Evolutionary conservation across 2,113 vertebrate genomes (phyloP), one percentile per base, ranked within the genome.

Genomic region (Paralichthys olivaceus): DNA sequence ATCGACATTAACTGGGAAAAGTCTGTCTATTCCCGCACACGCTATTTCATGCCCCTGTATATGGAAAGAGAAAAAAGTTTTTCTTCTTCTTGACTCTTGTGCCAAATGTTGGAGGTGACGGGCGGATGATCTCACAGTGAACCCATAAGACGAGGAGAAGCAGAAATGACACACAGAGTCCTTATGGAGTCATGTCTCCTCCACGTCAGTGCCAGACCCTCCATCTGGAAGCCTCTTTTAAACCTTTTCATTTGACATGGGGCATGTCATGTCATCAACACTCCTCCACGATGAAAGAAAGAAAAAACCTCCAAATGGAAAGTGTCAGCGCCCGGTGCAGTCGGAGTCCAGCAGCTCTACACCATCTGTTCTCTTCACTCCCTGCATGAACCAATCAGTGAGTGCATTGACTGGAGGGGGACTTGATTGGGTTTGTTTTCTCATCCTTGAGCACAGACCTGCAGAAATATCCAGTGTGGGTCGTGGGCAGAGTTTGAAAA

Each of bases 171-270:
- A 83, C 84, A 84, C 63, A 76, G 37, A 68, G 77, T 87, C 77
- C 71, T 88, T 58, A 80, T 60, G 62, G 69, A 80, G 79, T 84
- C 86, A 79, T 57, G 77, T 87, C 84, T 91, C 57, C 75, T 81
- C 58, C 62, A 84, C 37, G 75, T 90, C 82, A 81, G 53, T 29
- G 56, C 80, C 84, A 87, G 84, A 82, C 72, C 74, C 8, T 83
- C 85, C 79, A 83, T 88, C 82, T 90, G 80, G 51, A 84, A 69
- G 75, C 67, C 37, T 83, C 72, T 77, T 79, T 62, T 32, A 81
- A 80, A 81, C 29, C 55, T 64, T 25, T 66, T 54, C 71, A 71
- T 19, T 1, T 47, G 74, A 81, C 79, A 83, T 7, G 17, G 45
- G 56, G 62, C 64, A 75, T 47, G 54, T 81, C 79, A 51, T 72